These are phyloP conservation scores for Elaeidobius kamerunicus DNA, from an alignment of 2,888 invertebrate genomes.

Conservation along the genomic window DNA sequence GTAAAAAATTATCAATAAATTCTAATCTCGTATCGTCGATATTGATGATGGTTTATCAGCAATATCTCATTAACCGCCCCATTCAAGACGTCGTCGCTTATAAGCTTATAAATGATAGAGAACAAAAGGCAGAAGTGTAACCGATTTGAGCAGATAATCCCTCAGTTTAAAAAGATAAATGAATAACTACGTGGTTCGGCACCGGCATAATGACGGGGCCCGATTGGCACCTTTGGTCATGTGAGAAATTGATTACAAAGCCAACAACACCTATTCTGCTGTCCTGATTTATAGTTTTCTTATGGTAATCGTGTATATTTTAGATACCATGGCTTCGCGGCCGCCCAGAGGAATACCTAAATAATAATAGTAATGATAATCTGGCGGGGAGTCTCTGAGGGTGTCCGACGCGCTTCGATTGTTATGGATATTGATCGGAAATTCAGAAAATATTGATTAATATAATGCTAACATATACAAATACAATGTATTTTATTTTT, in stretches of 20 bases:
- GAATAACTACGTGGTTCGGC: conserved; percentile 24
- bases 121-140: conserved; percentile 16
- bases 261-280: conserved; percentile 37
- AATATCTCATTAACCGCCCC: background rate
- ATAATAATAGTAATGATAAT: conserved; percentile 29
- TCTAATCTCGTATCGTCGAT: too few species aligned
- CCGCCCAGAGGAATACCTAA: conserved; percentile 31
- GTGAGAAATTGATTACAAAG: conserved; percentile 47
- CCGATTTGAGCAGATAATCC: conserved; percentile 16
- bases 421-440: background rate
- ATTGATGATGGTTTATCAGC: background rate
- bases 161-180: conserved; percentile 30
- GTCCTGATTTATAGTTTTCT: conserved; percentile 40
- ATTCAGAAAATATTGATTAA: too few species aligned
- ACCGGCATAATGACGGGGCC: conserved; percentile 26
- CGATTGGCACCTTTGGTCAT: conserved; percentile 37
- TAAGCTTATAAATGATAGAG: conserved; percentile 13
- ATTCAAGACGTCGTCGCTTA: conserved; percentile 3
- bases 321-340: conserved; percentile 35
- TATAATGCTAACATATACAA: too few species aligned
- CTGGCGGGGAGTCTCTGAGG: background rate
- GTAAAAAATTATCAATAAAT: too few species aligned
- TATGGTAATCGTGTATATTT: conserved; percentile 44
- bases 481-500: too few species aligned
- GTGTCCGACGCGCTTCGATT: conserved; percentile 1